Conservation (phyloP, 2,888 invertebrate genomes). For the Eudemis profundana region DNA sequence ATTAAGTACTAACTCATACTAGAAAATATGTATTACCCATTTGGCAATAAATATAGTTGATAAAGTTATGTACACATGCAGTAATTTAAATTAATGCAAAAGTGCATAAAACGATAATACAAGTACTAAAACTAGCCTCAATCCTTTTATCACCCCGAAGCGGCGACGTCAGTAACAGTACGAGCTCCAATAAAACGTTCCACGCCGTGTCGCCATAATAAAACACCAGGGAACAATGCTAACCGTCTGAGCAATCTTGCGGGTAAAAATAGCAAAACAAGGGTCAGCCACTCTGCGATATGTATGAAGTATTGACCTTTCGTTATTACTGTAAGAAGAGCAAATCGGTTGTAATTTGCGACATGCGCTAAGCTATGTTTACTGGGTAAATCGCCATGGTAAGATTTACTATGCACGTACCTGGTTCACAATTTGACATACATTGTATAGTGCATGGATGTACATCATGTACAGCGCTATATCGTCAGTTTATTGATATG, state of each 20-base stretch:
- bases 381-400: background rate
- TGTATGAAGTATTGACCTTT: constrained; percentile 35
- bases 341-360: constrained; percentile 11
- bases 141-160: constrained; percentile 6
- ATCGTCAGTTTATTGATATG: too few relatives aligned
- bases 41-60: too few relatives aligned
- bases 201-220: constrained; percentile 33
- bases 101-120: constrained; percentile 5
- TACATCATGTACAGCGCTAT: too few relatives aligned
- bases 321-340: constrained; percentile 6
- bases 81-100: too few relatives aligned
- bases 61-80: too few relatives aligned
- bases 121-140: background rate
- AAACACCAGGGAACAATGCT: constrained; percentile 36
- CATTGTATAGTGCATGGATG: background rate
- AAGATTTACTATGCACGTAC: background rate
- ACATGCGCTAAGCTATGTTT: background rate
- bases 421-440: background rate
- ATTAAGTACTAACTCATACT: too few relatives aligned
- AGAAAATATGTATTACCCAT: too few relatives aligned
- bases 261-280: constrained; percentile 37
- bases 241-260: constrained; percentile 35
- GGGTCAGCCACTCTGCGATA: constrained; percentile 27
- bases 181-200: constrained; percentile 26
- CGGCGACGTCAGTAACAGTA: constrained; percentile 2